phyloP scores from a whole-genome alignment of 23 tunicate genomes.

The Oikopleura dioica region DNA sequence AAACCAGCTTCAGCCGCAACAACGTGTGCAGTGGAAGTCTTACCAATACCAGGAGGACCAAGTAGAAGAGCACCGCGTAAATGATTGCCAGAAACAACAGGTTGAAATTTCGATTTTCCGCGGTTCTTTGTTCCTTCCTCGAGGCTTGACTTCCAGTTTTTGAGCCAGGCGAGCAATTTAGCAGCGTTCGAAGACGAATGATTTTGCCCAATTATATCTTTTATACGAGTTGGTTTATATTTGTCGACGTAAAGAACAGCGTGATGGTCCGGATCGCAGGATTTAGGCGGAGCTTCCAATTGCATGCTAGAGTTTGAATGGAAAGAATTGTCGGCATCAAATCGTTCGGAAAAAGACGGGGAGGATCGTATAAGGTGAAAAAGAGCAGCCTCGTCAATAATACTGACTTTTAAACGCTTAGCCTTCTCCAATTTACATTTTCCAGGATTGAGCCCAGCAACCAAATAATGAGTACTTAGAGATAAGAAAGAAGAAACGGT shows the following conservation, averaged over 20 bases:
- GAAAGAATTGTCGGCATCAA: too few species aligned
- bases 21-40: constrained; percentile 63
- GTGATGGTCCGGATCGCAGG: too few species aligned
- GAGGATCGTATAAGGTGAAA: too few species aligned
- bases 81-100: too few species aligned
- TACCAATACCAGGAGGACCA: constrained; percentile 87
- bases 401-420: background rate
- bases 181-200: constrained; percentile 43
- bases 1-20: too few species aligned
- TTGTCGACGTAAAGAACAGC: constrained; percentile 87
- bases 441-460: constrained; percentile 56
- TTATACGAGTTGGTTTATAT: constrained; percentile 39
- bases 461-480: constrained; percentile 37
- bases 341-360: too few species aligned
- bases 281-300: too few species aligned
- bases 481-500: constrained; percentile 43
- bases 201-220: constrained; percentile 79
- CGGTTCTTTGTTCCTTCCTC: constrained; percentile 26
- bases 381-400: too few species aligned
- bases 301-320: too few species aligned
- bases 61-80: constrained; percentile 52
- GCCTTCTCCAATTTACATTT: constrained; percentile 52
- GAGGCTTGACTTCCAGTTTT: constrained; percentile 44
- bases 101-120: constrained; percentile 40
- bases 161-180: constrained; percentile 50